Conservation (phyloP, 2,113 vertebrate genomes). For the Otolemur garnettii region DNA sequence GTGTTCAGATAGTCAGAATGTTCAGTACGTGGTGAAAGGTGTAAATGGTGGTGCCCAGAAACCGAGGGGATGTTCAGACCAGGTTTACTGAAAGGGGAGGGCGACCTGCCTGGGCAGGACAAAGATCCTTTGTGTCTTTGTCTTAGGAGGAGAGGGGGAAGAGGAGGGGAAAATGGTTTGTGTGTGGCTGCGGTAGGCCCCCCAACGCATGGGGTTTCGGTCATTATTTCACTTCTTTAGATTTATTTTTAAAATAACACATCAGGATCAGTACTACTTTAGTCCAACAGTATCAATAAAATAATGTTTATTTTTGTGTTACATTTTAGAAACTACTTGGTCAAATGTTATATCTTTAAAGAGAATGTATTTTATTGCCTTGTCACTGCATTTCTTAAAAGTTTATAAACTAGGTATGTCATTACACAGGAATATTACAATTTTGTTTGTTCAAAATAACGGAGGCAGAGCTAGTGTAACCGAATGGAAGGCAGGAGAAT, state of each 20-base stretch:
- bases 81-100: no score
- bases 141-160: no score
- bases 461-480: not conserved
- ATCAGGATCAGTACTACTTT: not conserved
- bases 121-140: no score
- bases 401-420: not conserved
- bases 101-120: no score
- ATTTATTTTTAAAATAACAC: conserved; percentile 46
- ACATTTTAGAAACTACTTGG: not conserved
- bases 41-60: no score
- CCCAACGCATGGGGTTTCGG: not conserved
- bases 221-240: conserved; percentile 27
- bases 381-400: not conserved
- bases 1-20: not conserved
- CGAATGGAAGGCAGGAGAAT: not conserved
- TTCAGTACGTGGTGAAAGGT: not conserved
- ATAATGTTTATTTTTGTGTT: conserved; percentile 38
- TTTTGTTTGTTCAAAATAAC: not conserved
- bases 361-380: not conserved
- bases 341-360: conserved; percentile 15
- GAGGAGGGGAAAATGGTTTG: no score
- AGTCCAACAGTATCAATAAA: conserved; percentile 1
- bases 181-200: no score
- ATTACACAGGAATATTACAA: not conserved
- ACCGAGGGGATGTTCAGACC: no score